Evolutionary conservation across 1,140 invertebrate genomes (phyloP), one percentile per base, ranked within the genome.

Genomic region (Drosophila bocki): DNA sequence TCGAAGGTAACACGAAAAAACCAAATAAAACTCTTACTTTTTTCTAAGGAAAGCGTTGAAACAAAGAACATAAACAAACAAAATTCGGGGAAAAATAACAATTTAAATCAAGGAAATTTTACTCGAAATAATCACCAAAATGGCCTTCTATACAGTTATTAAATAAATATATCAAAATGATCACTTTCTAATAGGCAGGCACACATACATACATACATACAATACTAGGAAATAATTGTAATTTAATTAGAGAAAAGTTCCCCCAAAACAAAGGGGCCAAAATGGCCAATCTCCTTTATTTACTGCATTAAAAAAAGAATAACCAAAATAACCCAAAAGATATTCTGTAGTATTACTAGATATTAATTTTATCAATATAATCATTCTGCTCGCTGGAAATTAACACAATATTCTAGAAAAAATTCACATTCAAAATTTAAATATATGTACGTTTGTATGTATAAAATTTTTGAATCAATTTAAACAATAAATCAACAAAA

Each of bases 1-100:
- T 88, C 35, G 84, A 87, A 87, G 84, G 84, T 87, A 87, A 86
- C 50, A 32, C 44, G 22, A 35, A 9, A 35, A 77, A 60, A 12
- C 11, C 44, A 19, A 39, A 48, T 0, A 3, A 32, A 63, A 42
- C n/a, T 7, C 37, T 22, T 17, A 26, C 19, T 39, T 39, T 39
- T 39, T 15, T 11, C 11, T 0, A 29, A 42, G n/a, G 17, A 54
- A 54, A 54, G 15, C 11, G 7, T 53, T 17, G 32, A 32, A 35
- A 56, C 4, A 11, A 13, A 29, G 29, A n/a, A 17, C 12, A 29
- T 67, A 39, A 64, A 17, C 22, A 22, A 39, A 7, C 29, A 19
- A 37, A 15, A 51, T 12, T 32, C 3, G 15, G 3, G 35, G 15
- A n/a, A 35, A 64, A 33, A 53, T 22, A 3, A 22, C 7, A 13